Base-by-base conservation (phyloP, 2,797 vertebrate species). In the Eremophila alpestris region DNA sequence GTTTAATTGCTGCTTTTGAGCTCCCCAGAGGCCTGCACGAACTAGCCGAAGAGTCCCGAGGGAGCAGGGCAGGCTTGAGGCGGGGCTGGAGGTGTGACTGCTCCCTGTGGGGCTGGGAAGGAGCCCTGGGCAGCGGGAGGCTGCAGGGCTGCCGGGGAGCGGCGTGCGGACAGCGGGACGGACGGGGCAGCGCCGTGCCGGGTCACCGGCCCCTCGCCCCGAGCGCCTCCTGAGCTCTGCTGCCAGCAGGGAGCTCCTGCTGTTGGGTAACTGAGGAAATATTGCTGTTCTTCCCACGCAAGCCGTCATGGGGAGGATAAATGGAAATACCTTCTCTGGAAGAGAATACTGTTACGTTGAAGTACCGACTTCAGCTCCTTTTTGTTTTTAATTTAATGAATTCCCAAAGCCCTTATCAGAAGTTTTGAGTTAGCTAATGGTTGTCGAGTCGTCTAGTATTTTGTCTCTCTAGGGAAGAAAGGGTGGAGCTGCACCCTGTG, bases 161-260 rank as follows among this genome's bases (percentile, higher is more conserved):
- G 1, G 38, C 20, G 10, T 0, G 1, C 6, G 58, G 63, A 65
- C 24, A 18, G 65, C 24, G 2, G 36, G 2, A 10, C 6, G 1
- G 45, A 60, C 9, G 11, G 63, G 0, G 4, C 5, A 0, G 3
- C 4, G 0, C 26, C 9, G 34, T 11, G 16, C 68, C 13, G 1
- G 2, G 0, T 8, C 48, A 13, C 23, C 1, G 29, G 4, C 48
- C 51, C 23, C 13, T 13, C 4, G 17, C 24, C 38, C 49, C 36
- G 2, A 0, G n/a, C 41, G 40, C 34, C 45, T 30, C 18, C 71
- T 5, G 41, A 24, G 58, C 74, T 19, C 55, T 1, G 1, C 70
- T 21, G 75, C 71, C 59, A 1, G 10, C 4, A 4, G 65, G 13
- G 62, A 75, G 59, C 70, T 38, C 27, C 63, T 12, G 48, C 56